These are phyloP conservation scores for Lamprotornis superbus DNA, from an alignment of 2,113 vertebrate genomes.

Conservation along the genomic window DNA sequence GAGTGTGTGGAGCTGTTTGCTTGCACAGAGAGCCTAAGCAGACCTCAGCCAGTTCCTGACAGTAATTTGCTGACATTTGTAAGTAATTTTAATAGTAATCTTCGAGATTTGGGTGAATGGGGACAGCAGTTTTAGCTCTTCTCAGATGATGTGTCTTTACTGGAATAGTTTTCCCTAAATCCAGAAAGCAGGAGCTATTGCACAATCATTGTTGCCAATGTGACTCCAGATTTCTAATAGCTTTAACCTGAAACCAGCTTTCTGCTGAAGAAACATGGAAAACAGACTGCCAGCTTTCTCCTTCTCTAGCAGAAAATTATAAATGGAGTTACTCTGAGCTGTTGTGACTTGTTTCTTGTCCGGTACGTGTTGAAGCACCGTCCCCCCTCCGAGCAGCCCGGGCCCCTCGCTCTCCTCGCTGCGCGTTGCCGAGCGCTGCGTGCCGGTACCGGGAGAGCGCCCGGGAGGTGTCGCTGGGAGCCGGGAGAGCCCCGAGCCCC, in stretches of 20 bases:
- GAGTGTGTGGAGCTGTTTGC: not conserved
- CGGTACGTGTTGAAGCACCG: fast-evolving
- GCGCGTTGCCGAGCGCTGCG: fast-evolving
- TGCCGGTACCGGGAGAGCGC: too few relatives aligned
- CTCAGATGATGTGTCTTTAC: not conserved
- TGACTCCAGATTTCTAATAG: not conserved
- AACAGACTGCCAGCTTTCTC: not conserved
- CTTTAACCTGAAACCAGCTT: not conserved
- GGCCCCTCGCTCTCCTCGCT: fast-evolving
- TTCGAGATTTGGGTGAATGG: not conserved
- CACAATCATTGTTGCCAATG: fast-evolving
- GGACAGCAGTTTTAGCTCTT: not conserved
- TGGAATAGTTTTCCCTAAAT: not conserved
- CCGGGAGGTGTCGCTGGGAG: not conserved
- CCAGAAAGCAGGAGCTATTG: not conserved
- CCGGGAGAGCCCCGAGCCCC: fast-evolving
- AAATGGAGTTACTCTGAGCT: not conserved
- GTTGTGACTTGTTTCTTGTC: not conserved
- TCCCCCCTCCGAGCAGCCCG: fast-evolving
- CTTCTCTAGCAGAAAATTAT: not conserved
- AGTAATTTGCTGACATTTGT: not conserved
- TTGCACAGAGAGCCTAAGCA: not conserved
- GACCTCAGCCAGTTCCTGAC: not conserved
- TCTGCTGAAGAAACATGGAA: not conserved
- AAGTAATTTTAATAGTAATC: not conserved